Conservation (phyloP, 2,888 invertebrate species). For the Aromia moschata region DNA sequence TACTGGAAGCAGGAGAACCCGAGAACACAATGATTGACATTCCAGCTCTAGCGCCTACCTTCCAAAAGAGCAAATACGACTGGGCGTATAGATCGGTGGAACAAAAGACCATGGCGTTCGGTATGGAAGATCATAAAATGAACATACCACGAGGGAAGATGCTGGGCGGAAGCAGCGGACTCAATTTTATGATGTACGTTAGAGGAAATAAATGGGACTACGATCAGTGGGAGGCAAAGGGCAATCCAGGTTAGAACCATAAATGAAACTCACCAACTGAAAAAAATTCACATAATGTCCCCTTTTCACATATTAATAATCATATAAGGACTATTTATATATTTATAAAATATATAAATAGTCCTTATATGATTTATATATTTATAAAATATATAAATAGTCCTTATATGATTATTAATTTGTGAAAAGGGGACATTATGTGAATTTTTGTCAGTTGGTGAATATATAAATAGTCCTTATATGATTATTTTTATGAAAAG, state of each 20-base stretch:
- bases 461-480: no score
- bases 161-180: conserved; percentile 69
- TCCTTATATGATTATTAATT: no score
- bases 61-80: conserved; percentile 49
- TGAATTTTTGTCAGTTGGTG: no score
- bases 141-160: conserved; percentile 69
- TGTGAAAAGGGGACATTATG: no score
- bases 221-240: conserved; percentile 73
- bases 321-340: no score
- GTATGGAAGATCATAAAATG: conserved; percentile 33
- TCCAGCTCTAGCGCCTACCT: conserved; percentile 55
- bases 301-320: no score
- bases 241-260: conserved; percentile 65
- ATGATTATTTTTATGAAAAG: no score
- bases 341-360: no score
- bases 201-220: conserved; percentile 76
- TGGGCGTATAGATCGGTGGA: conserved; percentile 61
- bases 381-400: no score
- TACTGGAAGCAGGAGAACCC: conserved; percentile 50
- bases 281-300: not conserved
- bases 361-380: no score
- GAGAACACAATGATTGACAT: conserved; percentile 62
- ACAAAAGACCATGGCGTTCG: conserved; percentile 31
- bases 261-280: not conserved
- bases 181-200: conserved; percentile 78